Conservation (phyloP, 2,797 vertebrate genomes). For the Ptychadena robeensis region DNA sequence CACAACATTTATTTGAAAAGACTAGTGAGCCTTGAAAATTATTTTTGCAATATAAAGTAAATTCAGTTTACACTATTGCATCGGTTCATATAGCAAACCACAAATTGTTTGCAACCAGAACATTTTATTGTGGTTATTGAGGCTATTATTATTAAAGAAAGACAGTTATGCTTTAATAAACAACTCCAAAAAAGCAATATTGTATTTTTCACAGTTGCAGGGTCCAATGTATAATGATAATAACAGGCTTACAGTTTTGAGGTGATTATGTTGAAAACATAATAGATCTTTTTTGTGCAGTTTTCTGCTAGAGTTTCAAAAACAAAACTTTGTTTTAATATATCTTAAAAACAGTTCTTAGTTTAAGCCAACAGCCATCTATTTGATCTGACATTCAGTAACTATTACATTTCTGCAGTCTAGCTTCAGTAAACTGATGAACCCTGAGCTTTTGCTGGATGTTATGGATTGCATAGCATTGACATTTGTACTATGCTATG, state of each 20-base stretch:
- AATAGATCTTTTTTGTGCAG: background rate
- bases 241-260: constrained; percentile 26
- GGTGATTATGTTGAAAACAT: constrained; percentile 19
- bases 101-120: constrained; percentile 41
- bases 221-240: constrained; percentile 45
- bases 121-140: constrained; percentile 39
- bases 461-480: background rate
- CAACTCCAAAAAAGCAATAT: constrained; percentile 28
- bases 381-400: background rate
- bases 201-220: constrained; percentile 30
- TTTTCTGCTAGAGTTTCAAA: constrained; percentile 13
- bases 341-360: background rate
- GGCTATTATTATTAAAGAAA: constrained; percentile 48
- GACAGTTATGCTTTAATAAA: constrained; percentile 47
- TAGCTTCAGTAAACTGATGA: background rate
- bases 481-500: background rate
- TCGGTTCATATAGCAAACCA: constrained; percentile 44
- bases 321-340: background rate
- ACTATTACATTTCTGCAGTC: background rate
- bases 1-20: constrained; percentile 32
- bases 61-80: constrained; percentile 48
- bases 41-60: constrained; percentile 35
- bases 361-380: background rate
- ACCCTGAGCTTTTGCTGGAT: background rate
- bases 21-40: constrained; percentile 26